Conservation (phyloP, 2,888 invertebrate species). For the Merodon equestris region DNA sequence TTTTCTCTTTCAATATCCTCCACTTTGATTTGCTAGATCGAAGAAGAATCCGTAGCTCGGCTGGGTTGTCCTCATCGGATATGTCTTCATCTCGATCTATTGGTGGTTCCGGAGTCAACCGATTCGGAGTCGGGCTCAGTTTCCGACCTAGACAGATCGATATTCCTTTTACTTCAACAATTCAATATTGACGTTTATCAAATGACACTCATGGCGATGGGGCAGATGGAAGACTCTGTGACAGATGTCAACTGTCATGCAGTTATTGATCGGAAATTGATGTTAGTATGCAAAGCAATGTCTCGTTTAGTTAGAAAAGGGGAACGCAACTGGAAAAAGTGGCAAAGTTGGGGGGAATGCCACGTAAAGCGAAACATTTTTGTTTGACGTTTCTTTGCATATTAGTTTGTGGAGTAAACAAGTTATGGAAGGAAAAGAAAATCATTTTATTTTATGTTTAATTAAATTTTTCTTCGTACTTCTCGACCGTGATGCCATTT, state of each 20-base stretch:
- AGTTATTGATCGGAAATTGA: constrained; percentile 10
- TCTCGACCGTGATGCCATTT: constrained; percentile 93
- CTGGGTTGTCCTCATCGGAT: constrained; percentile 89
- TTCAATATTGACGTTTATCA: background rate
- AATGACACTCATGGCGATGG: background rate
- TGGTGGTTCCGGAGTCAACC: constrained; percentile 82
- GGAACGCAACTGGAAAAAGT: constrained; percentile 80
- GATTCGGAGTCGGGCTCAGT: constrained; percentile 84
- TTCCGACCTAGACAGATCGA: constrained; percentile 82
- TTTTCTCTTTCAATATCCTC: constrained; percentile 91
- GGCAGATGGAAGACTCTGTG: background rate
- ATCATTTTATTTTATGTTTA: no score
- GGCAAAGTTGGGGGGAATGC: constrained; percentile 73
- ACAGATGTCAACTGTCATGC: constrained; percentile 27
- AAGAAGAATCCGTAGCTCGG: constrained; percentile 90
- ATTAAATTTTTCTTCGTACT: no score
- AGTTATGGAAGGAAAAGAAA: constrained; percentile 46
- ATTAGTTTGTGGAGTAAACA: constrained; percentile 54
- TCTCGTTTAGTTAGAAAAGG: background rate
- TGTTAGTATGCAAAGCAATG: constrained; percentile 33
- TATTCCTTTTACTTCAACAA: background rate
- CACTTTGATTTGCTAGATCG: constrained; percentile 89
- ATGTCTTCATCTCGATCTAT: constrained; percentile 87
- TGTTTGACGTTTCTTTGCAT: no score
- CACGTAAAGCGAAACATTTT: constrained; percentile 26